phyloP scores from a whole-genome alignment of 1,140 invertebrate species.

The Papilio xuthus region DNA sequence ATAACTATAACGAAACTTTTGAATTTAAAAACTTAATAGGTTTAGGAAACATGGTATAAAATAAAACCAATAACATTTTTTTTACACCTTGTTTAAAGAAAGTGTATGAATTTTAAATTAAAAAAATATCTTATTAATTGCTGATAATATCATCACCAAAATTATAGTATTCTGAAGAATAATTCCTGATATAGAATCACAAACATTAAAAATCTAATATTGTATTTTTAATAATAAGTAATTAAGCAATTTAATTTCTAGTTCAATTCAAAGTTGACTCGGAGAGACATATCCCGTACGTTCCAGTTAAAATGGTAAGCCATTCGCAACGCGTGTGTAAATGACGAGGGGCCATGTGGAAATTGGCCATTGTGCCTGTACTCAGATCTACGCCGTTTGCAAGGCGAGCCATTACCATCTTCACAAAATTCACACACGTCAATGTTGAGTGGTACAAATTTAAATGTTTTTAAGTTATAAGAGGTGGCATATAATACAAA shows the following conservation, averaged over 20 bases:
- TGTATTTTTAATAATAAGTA: background rate
- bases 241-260: background rate
- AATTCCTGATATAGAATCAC: too few relatives aligned
- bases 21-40: background rate
- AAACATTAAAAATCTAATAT: too few relatives aligned
- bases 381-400: slow-evolving; percentile 23
- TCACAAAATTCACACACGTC: slow-evolving; percentile 49
- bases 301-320: background rate
- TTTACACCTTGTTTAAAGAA: too few relatives aligned
- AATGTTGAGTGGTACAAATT: background rate
- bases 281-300: background rate
- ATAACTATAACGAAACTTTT: background rate
- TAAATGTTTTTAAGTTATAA: background rate
- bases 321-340: background rate
- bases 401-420: slow-evolving; percentile 48
- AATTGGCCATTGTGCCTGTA: slow-evolving; percentile 31
- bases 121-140: too few relatives aligned
- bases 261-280: background rate
- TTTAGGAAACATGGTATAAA: too few relatives aligned
- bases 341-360: slow-evolving; percentile 21
- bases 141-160: too few relatives aligned
- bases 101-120: too few relatives aligned
- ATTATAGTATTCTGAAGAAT: too few relatives aligned
- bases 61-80: too few relatives aligned
- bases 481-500: background rate